These are phyloP conservation scores for Dendropsophus ebraccatus DNA, from an alignment of 2,113 vertebrate genomes.

Conservation along the genomic window DNA sequence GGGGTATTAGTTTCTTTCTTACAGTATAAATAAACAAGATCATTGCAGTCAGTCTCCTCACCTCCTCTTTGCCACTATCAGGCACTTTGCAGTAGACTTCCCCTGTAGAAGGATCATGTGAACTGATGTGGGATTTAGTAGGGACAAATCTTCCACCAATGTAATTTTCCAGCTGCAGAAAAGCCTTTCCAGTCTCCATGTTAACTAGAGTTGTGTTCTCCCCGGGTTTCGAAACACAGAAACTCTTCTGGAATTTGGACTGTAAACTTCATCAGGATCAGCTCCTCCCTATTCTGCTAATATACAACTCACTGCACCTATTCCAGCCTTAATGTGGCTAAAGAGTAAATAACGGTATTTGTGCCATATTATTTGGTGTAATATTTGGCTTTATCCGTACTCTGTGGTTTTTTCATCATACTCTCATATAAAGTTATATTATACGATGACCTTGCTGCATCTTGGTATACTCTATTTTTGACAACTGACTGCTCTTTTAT, in stretches of 20 bases:
- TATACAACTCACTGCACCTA: neutral
- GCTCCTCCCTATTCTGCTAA: slow-evolving; percentile 63
- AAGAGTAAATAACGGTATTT: neutral
- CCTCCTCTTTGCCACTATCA: slow-evolving; percentile 88
- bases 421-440: no score
- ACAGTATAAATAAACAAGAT: neutral
- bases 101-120: slow-evolving; percentile 87
- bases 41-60: slow-evolving; percentile 64
- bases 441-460: no score
- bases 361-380: no score
- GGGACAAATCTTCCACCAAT: slow-evolving; percentile 87
- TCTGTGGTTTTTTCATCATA: no score
- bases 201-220: slow-evolving; percentile 46
- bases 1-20: neutral
- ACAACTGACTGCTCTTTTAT: no score
- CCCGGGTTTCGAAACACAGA: neutral
- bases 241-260: slow-evolving; percentile 40
- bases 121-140: slow-evolving; percentile 82
- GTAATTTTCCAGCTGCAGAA: slow-evolving; percentile 88
- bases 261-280: neutral
- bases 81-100: slow-evolving; percentile 90
- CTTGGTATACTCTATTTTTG: no score
- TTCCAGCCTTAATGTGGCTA: neutral
- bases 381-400: no score
- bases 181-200: slow-evolving; percentile 67